Conservation (phyloP, 2,797 vertebrate genomes). For the Brachyrhaphis roseni region DNA sequence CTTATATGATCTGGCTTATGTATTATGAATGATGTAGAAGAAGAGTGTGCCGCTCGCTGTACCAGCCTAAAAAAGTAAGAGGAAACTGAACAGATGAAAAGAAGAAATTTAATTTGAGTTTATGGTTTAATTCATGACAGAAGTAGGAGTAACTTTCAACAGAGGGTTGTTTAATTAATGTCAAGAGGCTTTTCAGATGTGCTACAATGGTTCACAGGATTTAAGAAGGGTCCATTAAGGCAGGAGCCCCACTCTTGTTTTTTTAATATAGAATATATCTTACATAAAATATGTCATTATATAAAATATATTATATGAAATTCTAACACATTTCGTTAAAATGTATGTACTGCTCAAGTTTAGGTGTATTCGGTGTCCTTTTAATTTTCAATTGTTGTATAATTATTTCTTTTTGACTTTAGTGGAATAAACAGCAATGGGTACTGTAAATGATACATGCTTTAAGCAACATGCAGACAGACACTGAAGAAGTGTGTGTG, state of each 20-base stretch:
- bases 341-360: background rate
- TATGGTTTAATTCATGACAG: slow-evolving; percentile 65
- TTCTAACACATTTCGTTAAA: background rate
- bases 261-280: background rate
- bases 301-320: no score
- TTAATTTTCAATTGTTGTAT: background rate
- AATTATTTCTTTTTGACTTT: background rate
- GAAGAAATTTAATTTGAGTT: slow-evolving; percentile 49
- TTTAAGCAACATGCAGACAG: background rate
- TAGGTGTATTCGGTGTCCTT: background rate
- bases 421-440: background rate
- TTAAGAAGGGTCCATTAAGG: slow-evolving; percentile 51
- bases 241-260: slow-evolving; percentile 26
- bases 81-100: slow-evolving; percentile 43
- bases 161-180: slow-evolving; percentile 69
- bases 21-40: slow-evolving; percentile 59
- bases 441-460: background rate
- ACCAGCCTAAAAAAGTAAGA: slow-evolving; percentile 44
- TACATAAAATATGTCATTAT: no score
- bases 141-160: slow-evolving; percentile 62
- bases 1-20: slow-evolving; percentile 52
- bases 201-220: slow-evolving; percentile 60
- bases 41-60: slow-evolving; percentile 25
- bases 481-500: background rate
- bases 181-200: slow-evolving; percentile 67